A percentile compares a stretch with the other conserved stretches of the same genome.
Conservation (phyloP, 2,797 vertebrate species). For the Mus spretus region DNA sequence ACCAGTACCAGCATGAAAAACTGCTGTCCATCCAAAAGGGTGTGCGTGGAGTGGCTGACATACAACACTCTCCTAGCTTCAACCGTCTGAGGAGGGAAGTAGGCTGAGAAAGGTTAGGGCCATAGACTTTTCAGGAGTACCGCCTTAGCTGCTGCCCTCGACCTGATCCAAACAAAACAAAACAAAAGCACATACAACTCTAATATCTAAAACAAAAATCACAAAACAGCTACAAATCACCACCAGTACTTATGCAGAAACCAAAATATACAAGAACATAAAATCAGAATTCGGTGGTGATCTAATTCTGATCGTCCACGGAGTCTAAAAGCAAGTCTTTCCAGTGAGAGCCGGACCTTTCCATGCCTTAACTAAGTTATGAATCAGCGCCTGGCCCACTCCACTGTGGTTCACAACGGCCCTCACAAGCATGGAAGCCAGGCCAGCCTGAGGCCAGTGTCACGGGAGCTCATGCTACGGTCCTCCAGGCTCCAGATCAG, state of each 20-base stretch:
- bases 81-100: too few species aligned
- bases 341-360: background rate
- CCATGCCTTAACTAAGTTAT: slow-evolving; percentile 12
- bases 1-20: background rate
- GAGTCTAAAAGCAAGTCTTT: background rate
- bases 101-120: rapidly evolving
- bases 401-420: background rate
- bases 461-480: background rate
- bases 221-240: background rate
- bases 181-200: background rate
- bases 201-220: background rate
- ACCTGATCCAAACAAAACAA: background rate
- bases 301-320: background rate
- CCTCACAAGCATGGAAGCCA: background rate
- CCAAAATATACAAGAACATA: background rate
- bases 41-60: rapidly evolving
- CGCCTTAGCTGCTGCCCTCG: background rate
- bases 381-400: background rate
- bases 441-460: background rate
- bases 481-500: background rate
- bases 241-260: background rate
- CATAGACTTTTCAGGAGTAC: background rate
- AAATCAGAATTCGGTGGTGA: slow-evolving; percentile 7
- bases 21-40: background rate
- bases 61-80: rapidly evolving